Evolutionary conservation across 1,140 invertebrate genomes (phyloP), one percentile per base, ranked within the genome.

Genomic region (Trinorchestia longiramus): DNA sequence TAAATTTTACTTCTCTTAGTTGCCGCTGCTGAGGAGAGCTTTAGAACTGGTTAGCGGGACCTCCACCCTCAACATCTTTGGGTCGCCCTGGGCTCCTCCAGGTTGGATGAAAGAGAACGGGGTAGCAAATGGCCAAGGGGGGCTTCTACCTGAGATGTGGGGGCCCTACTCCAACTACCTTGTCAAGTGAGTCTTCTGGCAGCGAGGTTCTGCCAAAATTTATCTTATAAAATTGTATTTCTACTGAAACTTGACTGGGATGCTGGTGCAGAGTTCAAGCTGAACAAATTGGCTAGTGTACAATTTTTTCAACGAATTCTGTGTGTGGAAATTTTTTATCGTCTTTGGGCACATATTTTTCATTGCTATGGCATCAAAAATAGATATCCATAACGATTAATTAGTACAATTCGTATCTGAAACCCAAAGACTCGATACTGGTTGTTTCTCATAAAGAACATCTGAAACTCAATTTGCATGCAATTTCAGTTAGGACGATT

Each of bases 101-200:
- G 97, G 97, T 15, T 99, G 99, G 99, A 99, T 99, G 99, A 99
- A 99, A 97, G 98, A 98, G 0, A 99, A 98, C 97, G 97, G 98
- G 43, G 97, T 97, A 91, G 97, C 98, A 96, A 97, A 97, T 96
- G 98, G 98, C 36, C 97, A 97, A 45, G 98, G 98, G 6, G 96
- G 97, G 42, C 97, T 99, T 0, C 98, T 98, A 96, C 97, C 97
- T 0, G 97, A 98, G 95, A 99, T 98, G 97, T 99, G 98, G 97
- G 98, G 98, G 97, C 97, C 98, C 0, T 99, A 98, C 97, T 98
- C 98, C 0, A 97, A 99, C 97, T 99, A 99, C 97, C 98, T 98
- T 97, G 97, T 98, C 44, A 96, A 53, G 96, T 96, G 87, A 90
- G 88, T 90, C 41, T 42, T 3, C 36, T 28, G 15, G 15, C 15